Evolutionary conservation across 1,140 invertebrate genomes (phyloP).

Genomic region (Hormaphis cornu): DNA sequence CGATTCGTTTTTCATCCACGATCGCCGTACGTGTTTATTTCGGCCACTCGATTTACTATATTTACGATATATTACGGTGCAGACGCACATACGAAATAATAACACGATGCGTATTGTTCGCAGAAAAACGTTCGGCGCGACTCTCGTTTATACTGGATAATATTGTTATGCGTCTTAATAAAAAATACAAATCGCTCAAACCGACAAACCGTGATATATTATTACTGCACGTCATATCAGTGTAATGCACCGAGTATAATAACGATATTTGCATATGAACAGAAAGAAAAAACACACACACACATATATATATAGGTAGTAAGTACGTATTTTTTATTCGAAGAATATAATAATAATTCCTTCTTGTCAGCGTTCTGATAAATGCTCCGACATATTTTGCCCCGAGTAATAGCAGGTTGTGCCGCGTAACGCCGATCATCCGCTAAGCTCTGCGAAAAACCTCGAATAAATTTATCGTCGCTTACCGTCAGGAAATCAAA

Average conservation of each 20-base stretch:
- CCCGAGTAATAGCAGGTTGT: not conserved
- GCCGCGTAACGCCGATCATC: not conserved
- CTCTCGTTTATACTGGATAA: too few relatives aligned
- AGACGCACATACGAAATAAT: too few relatives aligned
- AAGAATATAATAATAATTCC: not conserved
- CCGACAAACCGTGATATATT: not conserved
- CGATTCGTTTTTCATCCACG: too few relatives aligned
- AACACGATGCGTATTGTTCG: too few relatives aligned
- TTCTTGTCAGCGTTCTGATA: not conserved
- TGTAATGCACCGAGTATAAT: too few relatives aligned
- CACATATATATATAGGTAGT: not conserved
- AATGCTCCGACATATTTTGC: not conserved
- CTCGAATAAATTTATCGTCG: not conserved
- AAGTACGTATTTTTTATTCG: not conserved
- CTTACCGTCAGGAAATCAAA: not conserved
- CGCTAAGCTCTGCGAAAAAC: not conserved
- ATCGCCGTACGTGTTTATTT: too few relatives aligned
- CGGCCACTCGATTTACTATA: too few relatives aligned
- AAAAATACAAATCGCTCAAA: not conserved
- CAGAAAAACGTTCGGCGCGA: too few relatives aligned
- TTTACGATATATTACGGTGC: too few relatives aligned
- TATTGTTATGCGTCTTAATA: not conserved
- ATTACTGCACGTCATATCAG: too few relatives aligned
- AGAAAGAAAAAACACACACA: too few relatives aligned
- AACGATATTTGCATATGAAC: not conserved